Evolutionary conservation across 2,797 vertebrate species (phyloP).

Genomic region (Fistularia tabacaria): DNA sequence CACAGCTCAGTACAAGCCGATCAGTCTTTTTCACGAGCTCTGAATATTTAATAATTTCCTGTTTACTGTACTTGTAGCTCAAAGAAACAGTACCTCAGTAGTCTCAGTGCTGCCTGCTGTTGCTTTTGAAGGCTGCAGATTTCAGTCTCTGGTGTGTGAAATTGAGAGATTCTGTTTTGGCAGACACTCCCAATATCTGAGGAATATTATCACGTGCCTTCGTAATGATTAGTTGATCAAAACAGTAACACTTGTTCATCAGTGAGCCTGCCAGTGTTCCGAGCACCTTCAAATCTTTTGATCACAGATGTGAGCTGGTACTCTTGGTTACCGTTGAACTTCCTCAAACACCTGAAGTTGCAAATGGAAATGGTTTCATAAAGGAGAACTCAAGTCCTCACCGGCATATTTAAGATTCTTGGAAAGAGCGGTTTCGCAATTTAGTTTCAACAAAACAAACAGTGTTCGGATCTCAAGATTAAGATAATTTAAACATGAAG

Average conservation of each 20-base stretch:
- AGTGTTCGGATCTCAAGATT: no score
- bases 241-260: slow-evolving; percentile 10
- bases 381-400: no score
- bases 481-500: no score
- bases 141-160: slow-evolving; percentile 5
- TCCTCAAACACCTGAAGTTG: no score
- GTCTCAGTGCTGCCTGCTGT: slow-evolving; percentile 9
- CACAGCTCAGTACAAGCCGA: background rate
- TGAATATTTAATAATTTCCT: slow-evolving; percentile 4
- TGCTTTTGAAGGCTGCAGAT: slow-evolving; percentile 5
- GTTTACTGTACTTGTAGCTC: slow-evolving; percentile 13
- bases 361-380: no score
- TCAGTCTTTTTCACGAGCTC: background rate
- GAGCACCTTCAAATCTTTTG: slow-evolving; percentile 4
- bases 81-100: background rate
- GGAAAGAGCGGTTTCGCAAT: no score
- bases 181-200: slow-evolving; percentile 9
- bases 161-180: slow-evolving; percentile 7
- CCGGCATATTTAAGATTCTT: no score
- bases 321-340: no score
- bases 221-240: slow-evolving; percentile 20
- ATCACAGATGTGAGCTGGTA: slow-evolving; percentile 11
- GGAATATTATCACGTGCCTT: slow-evolving; percentile 17
- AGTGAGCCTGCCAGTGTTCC: slow-evolving; percentile 2
- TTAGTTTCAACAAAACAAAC: no score